phyloP scores from a whole-genome alignment of 2,888 invertebrate species.

The Dusona sp. region DNA sequence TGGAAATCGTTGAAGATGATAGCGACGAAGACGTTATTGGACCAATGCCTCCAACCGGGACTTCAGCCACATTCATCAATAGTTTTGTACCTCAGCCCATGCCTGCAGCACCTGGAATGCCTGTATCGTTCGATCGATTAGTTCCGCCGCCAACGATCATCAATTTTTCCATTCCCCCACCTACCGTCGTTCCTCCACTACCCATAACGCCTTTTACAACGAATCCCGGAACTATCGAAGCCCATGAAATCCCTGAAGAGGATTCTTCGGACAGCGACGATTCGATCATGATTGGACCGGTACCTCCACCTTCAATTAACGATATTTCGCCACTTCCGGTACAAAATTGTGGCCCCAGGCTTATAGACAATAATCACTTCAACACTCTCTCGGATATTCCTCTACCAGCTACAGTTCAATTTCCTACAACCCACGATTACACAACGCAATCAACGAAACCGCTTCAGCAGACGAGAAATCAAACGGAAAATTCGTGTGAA shows the following conservation, averaged over 20 bases:
- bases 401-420: slow-evolving; percentile 51
- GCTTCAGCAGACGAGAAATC: neutral
- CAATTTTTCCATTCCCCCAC: slow-evolving; percentile 59
- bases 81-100: slow-evolving; percentile 58
- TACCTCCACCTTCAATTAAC: slow-evolving; percentile 70
- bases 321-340: slow-evolving; percentile 37
- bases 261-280: slow-evolving; percentile 68
- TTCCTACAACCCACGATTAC: slow-evolving; percentile 35
- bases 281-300: slow-evolving; percentile 73
- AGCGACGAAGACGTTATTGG: slow-evolving; percentile 61
- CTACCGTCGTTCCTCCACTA: slow-evolving; percentile 25
- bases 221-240: neutral
- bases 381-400: slow-evolving; percentile 64
- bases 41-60: slow-evolving; percentile 44
- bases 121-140: slow-evolving; percentile 48
- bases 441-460: neutral
- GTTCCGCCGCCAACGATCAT: slow-evolving; percentile 46
- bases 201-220: neutral
- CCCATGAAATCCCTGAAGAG: slow-evolving; percentile 4
- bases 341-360: slow-evolving; percentile 57
- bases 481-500: slow-evolving; percentile 9
- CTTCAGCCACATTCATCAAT: slow-evolving; percentile 56
- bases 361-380: slow-evolving; percentile 59
- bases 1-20: slow-evolving; percentile 21
- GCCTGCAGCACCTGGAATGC: neutral